Percentiles rank a stretch among this genome's conserved stretches.
phyloP scores from a whole-genome alignment of 2,797 vertebrate species.

The Cirrhinus mrigala region DNA sequence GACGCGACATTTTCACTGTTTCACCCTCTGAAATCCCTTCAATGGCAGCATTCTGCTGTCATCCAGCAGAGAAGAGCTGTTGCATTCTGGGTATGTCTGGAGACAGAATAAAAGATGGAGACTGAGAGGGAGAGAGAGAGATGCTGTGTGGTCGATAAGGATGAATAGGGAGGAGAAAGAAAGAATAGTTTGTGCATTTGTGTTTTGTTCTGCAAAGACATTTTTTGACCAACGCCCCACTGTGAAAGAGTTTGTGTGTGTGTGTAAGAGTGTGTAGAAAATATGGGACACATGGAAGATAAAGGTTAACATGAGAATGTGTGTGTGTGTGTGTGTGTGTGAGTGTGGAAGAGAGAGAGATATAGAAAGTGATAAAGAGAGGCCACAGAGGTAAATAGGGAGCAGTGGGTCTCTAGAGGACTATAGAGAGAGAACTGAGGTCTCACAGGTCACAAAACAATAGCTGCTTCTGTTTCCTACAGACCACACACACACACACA shows the following conservation, averaged over 20 bases:
- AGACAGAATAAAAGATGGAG: conserved; percentile 18
- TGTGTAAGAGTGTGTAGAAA: neutral
- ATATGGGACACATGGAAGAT: neutral
- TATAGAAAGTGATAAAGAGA: conserved; percentile 33
- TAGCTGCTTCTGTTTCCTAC: conserved; percentile 38
- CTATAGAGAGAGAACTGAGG: conserved; percentile 46
- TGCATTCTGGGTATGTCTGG: conserved; percentile 45
- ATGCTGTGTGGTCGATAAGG: conserved; percentile 50
- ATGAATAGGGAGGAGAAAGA: conserved; percentile 44
- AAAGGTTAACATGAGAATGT: conserved; percentile 4
- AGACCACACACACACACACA: conserved; percentile 10
- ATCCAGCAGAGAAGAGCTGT: conserved; percentile 45
- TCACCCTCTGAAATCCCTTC: conserved; percentile 54
- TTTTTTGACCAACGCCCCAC: conserved; percentile 20
- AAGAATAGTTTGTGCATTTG: conserved; percentile 31
- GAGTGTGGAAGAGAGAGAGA: neutral
- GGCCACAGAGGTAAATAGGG: conserved; percentile 10
- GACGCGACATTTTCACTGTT: conserved; percentile 37
- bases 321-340: conserved; percentile 11
- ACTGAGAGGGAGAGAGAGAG: conserved; percentile 22
- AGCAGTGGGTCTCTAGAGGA: conserved; percentile 42
- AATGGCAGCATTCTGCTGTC: conserved; percentile 44
- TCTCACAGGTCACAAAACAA: conserved; percentile 45
- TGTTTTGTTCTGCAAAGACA: conserved; percentile 38
- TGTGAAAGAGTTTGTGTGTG: conserved; percentile 26